Evolutionary conservation across 1,140 invertebrate genomes (phyloP), one percentile per base, ranked within the genome.

Genomic region (Ctenoplectra terminalis): DNA sequence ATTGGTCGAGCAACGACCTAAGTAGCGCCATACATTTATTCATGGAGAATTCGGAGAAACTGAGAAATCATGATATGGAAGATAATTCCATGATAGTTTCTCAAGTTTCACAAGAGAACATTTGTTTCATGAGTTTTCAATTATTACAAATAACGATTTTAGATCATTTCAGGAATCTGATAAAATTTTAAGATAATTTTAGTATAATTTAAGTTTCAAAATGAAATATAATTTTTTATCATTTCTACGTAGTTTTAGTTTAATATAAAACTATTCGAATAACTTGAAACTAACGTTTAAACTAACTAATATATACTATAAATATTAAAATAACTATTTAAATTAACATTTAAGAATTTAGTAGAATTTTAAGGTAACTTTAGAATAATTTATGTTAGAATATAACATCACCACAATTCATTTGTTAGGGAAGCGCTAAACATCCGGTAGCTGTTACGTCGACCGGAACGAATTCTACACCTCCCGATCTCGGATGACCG

Each of bases 401-500:
- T n/a, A n/a, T n/a, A n/a, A 23, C 52, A 60, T 73, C 54, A 84
- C 48, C 17, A 29, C 11, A 71, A 71, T 13, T 64, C 43, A 52
- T 75, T 79, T 20, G 20, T 60, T 46, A 52, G 54, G 29, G 54
- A 83, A 83, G 13, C 43, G 17, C 37, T 52, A 50, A 48, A 52
- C 54, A 81, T 84, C 77, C 82, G 58, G 71, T 50, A 74, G 76
- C 60, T 40, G 72, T 86, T 76, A 76, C 37, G 54, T 81, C 77
- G n/a, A 75, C 58, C 82, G 82, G 58, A 80, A 85, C 52, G 60
- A 43, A 75, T 75, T 81, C 40, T 52, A 61, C 64, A 54, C 48
- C 29, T 48, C 29, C 26, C 6, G 60, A 52, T 85, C 73, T 63
- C 11, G 43, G 43, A 58, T 83, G 20, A 56, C 54, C 23, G 31